phyloP scores from a whole-genome alignment of 2,888 invertebrate genomes.

The Taphrorychus bicolor region DNA sequence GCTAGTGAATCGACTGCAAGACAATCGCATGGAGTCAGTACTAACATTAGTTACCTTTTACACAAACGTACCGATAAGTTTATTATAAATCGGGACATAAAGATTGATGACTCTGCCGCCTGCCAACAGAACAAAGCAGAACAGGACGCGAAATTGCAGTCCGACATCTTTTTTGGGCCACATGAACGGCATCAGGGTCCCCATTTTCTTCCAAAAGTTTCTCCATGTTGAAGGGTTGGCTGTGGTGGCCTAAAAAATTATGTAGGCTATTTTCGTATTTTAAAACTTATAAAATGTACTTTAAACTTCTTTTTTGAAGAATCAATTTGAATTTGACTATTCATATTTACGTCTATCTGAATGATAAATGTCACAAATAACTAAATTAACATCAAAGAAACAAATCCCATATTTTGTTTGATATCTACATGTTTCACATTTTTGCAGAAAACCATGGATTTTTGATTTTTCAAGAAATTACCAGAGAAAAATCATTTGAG shows the following conservation, averaged over 20 bases:
- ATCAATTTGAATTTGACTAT: too few species aligned
- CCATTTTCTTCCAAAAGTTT: slow-evolving; percentile 80
- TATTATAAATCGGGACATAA: slow-evolving; percentile 92
- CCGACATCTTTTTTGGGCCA: slow-evolving; percentile 87
- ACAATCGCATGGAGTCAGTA: not conserved
- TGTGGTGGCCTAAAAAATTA: not conserved
- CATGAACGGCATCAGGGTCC: slow-evolving; percentile 84
- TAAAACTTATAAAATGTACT: not conserved
- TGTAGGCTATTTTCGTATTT: not conserved
- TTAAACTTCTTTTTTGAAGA: not conserved
- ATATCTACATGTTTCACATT: too few species aligned
- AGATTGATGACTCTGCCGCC: slow-evolving; percentile 88
- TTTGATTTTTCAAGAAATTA: too few species aligned
- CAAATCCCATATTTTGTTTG: too few species aligned
- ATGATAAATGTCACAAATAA: too few species aligned
- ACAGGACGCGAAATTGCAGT: slow-evolving; percentile 81
- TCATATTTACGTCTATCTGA: too few species aligned
- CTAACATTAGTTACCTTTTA: not conserved
- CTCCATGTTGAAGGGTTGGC: slow-evolving; percentile 78
- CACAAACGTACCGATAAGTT: slow-evolving; percentile 78
- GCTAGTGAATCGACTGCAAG: slow-evolving; percentile 80
- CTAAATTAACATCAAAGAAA: too few species aligned
- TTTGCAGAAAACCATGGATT: too few species aligned
- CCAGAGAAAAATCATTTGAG: too few species aligned
- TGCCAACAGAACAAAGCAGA: slow-evolving; percentile 80